Evolutionary conservation across 2,888 invertebrate genomes (phyloP).

Genomic region (Cetonia aurata): DNA sequence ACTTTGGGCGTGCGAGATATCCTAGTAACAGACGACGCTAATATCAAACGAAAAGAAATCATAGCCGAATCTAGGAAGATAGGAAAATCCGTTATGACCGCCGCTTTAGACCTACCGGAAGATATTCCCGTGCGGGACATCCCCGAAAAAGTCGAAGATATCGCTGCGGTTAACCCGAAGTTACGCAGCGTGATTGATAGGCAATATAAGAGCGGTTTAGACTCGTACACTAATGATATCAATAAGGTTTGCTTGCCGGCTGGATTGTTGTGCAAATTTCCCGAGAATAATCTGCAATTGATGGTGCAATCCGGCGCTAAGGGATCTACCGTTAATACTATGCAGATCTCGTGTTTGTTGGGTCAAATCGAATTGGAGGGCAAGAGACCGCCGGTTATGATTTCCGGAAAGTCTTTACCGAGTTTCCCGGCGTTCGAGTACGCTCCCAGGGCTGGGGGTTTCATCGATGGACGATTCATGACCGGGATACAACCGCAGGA

Average conservation of each 20-base stretch:
- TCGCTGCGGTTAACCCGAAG: slow-evolving; percentile 78
- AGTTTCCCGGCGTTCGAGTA: slow-evolving; percentile 91
- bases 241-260: slow-evolving; percentile 87
- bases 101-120: slow-evolving; percentile 77
- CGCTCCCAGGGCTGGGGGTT: slow-evolving; percentile 94
- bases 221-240: slow-evolving; percentile 90
- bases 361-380: slow-evolving; percentile 99
- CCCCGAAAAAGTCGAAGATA: slow-evolving; percentile 77
- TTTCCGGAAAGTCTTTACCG: slow-evolving; percentile 92
- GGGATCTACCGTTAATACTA: slow-evolving; percentile 97
- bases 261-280: slow-evolving; percentile 90
- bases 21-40: slow-evolving; percentile 80
- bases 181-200: slow-evolving; percentile 86
- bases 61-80: slow-evolving; percentile 74
- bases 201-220: slow-evolving; percentile 84
- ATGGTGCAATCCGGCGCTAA: slow-evolving; percentile 99
- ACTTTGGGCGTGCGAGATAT: slow-evolving; percentile 97
- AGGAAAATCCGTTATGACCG: slow-evolving; percentile 63
- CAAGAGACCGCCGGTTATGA: slow-evolving; percentile 94
- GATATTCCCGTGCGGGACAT: slow-evolving; percentile 73
- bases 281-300: slow-evolving; percentile 95
- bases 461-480: slow-evolving; percentile 95
- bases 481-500: slow-evolving; percentile 99
- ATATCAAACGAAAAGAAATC: slow-evolving; percentile 77
- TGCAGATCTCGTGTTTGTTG: slow-evolving; percentile 97